These are phyloP conservation scores for Torymus auratus DNA, from an alignment of 2,888 invertebrate genomes.

Conservation along the genomic window DNA sequence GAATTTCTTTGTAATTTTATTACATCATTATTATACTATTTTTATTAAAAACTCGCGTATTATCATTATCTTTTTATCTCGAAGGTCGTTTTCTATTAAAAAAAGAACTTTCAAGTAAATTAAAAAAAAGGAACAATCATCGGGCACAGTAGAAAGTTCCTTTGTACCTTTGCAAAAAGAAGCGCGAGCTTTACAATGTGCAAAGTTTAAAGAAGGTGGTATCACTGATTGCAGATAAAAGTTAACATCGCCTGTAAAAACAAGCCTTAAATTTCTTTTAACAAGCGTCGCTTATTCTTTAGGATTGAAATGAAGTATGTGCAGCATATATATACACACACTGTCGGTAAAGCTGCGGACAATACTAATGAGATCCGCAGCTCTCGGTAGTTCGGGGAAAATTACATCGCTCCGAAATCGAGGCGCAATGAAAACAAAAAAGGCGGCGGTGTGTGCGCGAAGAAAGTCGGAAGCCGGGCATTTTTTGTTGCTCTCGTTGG, in stretches of 20 bases:
- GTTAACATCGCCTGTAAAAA: constrained; percentile 16
- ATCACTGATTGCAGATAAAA: constrained; percentile 40
- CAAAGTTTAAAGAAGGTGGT: constrained; percentile 20
- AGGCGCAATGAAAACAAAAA: constrained; percentile 3
- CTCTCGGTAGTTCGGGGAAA: background rate
- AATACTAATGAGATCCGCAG: constrained; percentile 47
- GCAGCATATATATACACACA: too few species aligned
- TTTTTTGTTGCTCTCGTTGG: background rate
- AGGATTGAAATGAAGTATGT: constrained; percentile 23
- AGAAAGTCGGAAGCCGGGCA: background rate
- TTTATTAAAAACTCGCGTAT: too few species aligned
- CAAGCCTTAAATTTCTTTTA: constrained; percentile 36
- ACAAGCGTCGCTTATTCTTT: constrained; percentile 35
- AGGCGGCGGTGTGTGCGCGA: background rate
- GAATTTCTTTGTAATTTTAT: too few species aligned
- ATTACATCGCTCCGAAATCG: constrained; percentile 27
- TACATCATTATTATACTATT: too few species aligned
- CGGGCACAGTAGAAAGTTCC: constrained; percentile 31
- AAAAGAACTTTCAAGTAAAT: too few species aligned
- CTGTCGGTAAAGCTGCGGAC: background rate
- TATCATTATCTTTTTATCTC: too few species aligned
- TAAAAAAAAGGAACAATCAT: too few species aligned
- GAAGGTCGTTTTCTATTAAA: too few species aligned
- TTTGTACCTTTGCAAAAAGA: constrained; percentile 2
- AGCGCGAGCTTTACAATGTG: background rate